Percentiles rank a stretch among this genome's conserved stretches.
phyloP scores from a whole-genome alignment of 1,140 invertebrate genomes.

The Lepidurus packardi region DNA sequence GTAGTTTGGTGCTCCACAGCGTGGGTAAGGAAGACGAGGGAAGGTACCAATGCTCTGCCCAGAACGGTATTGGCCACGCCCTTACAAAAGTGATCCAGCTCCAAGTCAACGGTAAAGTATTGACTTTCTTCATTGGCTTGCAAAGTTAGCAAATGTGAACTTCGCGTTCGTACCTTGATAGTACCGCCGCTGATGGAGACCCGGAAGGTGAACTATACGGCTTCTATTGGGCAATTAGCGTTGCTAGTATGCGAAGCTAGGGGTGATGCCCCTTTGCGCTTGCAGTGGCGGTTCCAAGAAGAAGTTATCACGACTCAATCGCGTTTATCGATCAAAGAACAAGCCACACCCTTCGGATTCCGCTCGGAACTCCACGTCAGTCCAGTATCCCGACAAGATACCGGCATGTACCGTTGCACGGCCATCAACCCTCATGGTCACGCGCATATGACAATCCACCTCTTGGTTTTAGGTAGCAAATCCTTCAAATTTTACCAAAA shows the following conservation, averaged over 20 bases:
- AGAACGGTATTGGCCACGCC: constrained; percentile 33
- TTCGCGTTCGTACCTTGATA: background rate
- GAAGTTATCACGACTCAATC: constrained; percentile 26
- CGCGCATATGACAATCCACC: background rate
- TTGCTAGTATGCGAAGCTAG: constrained; percentile 44
- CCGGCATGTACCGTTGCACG: constrained; percentile 36
- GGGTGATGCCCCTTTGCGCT: constrained; percentile 44
- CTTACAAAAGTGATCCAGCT: constrained; percentile 32
- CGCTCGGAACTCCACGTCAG: constrained; percentile 35
- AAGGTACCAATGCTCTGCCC: constrained; percentile 34
- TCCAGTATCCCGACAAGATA: constrained; percentile 32
- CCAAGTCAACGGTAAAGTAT: constrained; percentile 34
- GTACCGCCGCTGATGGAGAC: constrained; percentile 25
- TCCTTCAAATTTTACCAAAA: constrained; percentile 2
- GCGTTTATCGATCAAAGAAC: constrained; percentile 29
- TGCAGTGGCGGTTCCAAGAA: constrained; percentile 40
- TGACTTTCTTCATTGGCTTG: constrained; percentile 1
- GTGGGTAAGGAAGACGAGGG: constrained; percentile 32
- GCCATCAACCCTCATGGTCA: constrained; percentile 32
- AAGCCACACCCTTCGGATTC: constrained; percentile 23
- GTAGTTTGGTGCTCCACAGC: constrained; percentile 8
- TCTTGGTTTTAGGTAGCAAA: constrained; percentile 26
- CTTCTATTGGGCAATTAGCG: constrained; percentile 41
- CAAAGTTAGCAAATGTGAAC: background rate
- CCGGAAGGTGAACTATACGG: constrained; percentile 26